Evolutionary conservation across 2,888 invertebrate genomes (phyloP).

Genomic region (Microctonus hyperodae): DNA sequence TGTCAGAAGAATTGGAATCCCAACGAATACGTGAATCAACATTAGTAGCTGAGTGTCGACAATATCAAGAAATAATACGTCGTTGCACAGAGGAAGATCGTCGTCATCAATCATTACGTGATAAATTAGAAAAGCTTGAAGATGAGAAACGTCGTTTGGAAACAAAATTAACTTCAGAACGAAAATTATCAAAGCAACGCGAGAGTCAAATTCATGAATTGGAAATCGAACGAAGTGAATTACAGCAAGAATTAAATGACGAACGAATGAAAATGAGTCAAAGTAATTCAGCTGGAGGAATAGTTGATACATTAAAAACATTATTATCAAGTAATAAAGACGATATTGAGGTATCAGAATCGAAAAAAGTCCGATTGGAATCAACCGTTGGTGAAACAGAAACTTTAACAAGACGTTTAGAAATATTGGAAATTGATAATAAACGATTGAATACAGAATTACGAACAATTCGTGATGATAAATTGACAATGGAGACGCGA

Average conservation of each 20-base stretch:
- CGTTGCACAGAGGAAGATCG: constrained; percentile 73
- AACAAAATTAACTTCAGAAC: constrained; percentile 43
- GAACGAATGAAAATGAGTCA: constrained; percentile 49
- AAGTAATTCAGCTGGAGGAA: constrained; percentile 30
- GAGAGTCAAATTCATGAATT: constrained; percentile 45
- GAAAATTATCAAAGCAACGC: constrained; percentile 43
- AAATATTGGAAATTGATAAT: constrained; percentile 56
- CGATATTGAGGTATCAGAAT: constrained; percentile 56
- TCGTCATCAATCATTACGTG: constrained; percentile 64
- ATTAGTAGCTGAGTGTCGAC: constrained; percentile 71
- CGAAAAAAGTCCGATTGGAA: constrained; percentile 59
- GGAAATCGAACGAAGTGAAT: constrained; percentile 43
- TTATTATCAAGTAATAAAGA: constrained; percentile 48
- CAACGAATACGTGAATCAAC: constrained; percentile 67
- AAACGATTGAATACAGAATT: constrained; percentile 51
- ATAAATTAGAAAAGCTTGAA: constrained; percentile 58
- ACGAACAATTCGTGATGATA: constrained; percentile 47
- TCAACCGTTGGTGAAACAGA: constrained; percentile 39
- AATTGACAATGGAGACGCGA: constrained; percentile 50
- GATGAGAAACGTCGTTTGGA: constrained; percentile 49
- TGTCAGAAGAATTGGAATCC: constrained; percentile 65
- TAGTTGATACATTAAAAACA: constrained; percentile 42
- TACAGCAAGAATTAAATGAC: constrained; percentile 48
- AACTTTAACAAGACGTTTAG: constrained; percentile 46
- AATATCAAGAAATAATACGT: constrained; percentile 74